A percentile compares a stretch with the other conserved stretches of the same genome.
Evolutionary conservation across 2,797 vertebrate species (phyloP).

Genomic region (Florisuga fusca): DNA sequence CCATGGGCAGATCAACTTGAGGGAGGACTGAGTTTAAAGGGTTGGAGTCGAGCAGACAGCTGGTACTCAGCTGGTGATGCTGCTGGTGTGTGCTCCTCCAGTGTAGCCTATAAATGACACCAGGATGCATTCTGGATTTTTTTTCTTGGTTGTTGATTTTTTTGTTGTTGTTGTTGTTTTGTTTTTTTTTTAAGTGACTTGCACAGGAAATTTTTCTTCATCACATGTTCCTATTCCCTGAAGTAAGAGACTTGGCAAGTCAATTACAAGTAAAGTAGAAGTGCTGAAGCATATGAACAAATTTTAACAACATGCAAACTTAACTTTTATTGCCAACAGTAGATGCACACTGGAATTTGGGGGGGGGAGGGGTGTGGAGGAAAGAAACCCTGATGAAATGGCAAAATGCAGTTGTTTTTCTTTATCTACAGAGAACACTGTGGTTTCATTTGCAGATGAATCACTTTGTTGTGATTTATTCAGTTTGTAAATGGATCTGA

Average conservation of each 20-base stretch:
- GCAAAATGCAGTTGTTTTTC: conserved; percentile 73
- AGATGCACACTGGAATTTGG: conserved; percentile 73
- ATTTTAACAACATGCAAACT: conserved; percentile 78
- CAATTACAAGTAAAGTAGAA: conserved; percentile 67
- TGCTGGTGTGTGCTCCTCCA: conserved; percentile 39
- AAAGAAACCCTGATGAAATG: conserved; percentile 54
- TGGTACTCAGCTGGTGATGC: conserved; percentile 73
- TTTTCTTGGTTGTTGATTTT: background rate
- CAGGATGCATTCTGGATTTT: conserved; percentile 20
- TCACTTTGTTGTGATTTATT: conserved; percentile 77
- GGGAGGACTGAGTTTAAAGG: conserved; percentile 64
- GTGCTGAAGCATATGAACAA: conserved; percentile 70
- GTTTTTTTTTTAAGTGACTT: background rate
- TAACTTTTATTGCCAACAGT: conserved; percentile 78
- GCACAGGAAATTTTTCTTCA: conserved; percentile 76
- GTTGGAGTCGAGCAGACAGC: conserved; percentile 61
- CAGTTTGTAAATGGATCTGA: conserved; percentile 72
- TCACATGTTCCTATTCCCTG: conserved; percentile 68
- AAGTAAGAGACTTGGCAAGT: conserved; percentile 77
- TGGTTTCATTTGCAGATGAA: conserved; percentile 75
- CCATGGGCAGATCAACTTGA: conserved; percentile 45
- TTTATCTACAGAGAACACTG: conserved; percentile 74
- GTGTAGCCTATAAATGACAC: conserved; percentile 4
- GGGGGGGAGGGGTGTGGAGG: background rate
- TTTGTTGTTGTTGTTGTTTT: background rate